phyloP scores from a whole-genome alignment of 2,888 invertebrate genomes.

The Calliopum simillimum region DNA sequence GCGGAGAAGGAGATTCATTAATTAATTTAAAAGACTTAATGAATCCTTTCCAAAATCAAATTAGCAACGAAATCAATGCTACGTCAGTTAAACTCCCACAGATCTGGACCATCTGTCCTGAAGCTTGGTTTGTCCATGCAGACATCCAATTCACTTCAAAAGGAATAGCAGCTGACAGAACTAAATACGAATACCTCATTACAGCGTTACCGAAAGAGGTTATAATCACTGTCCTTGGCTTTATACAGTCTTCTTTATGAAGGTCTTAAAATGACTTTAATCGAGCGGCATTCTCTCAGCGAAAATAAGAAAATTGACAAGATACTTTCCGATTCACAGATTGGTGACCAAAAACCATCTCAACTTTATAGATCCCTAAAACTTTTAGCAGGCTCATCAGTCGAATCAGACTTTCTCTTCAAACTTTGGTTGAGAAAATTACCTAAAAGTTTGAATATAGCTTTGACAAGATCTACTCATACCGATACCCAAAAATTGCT shows the following conservation, averaged over 20 bases:
- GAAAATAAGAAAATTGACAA: constrained; percentile 5
- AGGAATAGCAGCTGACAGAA: too few relatives aligned
- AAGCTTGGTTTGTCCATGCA: too few relatives aligned
- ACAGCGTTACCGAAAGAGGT: neutral
- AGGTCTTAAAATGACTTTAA: neutral
- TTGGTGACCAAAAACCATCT: constrained; percentile 8
- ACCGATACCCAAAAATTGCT: neutral
- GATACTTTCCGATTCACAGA: constrained; percentile 2
- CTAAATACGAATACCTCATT: too few relatives aligned
- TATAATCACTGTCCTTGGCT: neutral
- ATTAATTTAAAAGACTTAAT: too few relatives aligned
- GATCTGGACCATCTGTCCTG: neutral
- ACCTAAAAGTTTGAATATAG: neutral
- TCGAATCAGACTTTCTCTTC: too few relatives aligned
- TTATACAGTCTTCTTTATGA: neutral
- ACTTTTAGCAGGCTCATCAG: too few relatives aligned
- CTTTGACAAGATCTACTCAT: neutral
- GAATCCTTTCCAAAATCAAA: too few relatives aligned
- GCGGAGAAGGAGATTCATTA: too few relatives aligned
- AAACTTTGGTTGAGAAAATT: constrained; percentile 14
- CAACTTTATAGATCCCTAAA: too few relatives aligned
- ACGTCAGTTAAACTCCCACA: neutral
- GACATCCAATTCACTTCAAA: too few relatives aligned
- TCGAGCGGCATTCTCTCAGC: neutral
- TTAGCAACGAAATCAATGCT: neutral